Conservation (phyloP, 2,113 vertebrate genomes). For the Strigops habroptila region DNA sequence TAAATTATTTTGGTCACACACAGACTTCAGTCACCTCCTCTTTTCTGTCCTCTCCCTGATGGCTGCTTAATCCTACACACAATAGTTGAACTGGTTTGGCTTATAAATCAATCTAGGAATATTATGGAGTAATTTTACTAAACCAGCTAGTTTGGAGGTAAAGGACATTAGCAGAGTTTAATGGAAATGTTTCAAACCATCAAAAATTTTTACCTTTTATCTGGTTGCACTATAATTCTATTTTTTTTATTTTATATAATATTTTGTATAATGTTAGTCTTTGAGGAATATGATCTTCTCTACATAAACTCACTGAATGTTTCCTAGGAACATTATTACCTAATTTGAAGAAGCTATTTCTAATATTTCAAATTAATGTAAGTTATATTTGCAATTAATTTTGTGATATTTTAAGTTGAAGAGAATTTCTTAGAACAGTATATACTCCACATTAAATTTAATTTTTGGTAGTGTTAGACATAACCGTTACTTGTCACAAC, state of each 20-base stretch:
- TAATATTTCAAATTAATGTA: background rate
- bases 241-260: background rate
- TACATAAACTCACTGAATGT: background rate
- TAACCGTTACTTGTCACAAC: background rate
- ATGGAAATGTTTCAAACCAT: background rate
- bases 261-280: background rate
- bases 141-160: background rate
- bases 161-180: background rate
- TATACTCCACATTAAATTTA: background rate
- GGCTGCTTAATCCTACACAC: background rate
- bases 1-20: background rate
- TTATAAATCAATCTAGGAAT: background rate
- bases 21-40: background rate
- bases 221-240: background rate
- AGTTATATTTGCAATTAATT: background rate
- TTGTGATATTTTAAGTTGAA: background rate
- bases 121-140: background rate
- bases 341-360: background rate
- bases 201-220: background rate
- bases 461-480: background rate
- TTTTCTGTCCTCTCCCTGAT: background rate
- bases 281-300: background rate
- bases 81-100: background rate
- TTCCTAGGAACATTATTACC: background rate
- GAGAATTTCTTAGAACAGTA: background rate